Base-by-base conservation (phyloP, 2,797 vertebrate species). In the Austrolebias charrua region DNA sequence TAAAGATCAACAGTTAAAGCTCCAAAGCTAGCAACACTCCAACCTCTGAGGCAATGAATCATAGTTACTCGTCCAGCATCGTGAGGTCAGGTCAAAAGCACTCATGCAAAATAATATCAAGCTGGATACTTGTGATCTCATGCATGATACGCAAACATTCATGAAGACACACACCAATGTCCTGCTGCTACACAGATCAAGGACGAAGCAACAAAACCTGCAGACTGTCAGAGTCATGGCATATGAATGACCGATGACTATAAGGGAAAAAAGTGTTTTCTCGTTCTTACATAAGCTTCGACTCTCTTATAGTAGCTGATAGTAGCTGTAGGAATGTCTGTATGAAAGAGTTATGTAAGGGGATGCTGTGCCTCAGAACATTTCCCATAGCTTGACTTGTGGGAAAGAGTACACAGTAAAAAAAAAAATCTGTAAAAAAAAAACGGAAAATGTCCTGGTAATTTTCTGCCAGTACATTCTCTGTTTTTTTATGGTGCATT, bases 321-420 rank as follows among this genome's bases (percentile, higher is more conserved):
- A n/a, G n/a, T n/a, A 57, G 78, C 81, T 75, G 71, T 73, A 69
- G 79, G 81, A 82, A 75, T 47, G 71, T 61, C 78, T 85, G 80
- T 88, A 88, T 83, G 78, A 83, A 80, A 81, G 63, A 24, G 71
- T 88, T 87, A 86, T 76, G 65, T 86, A 89, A 90, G 67, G 33
- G 44, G 56, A 53, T 63, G 55, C 61, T 69, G 66, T 56, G 64
- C 76, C 74, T 71, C 64, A 54, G 55, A 55, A 35, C 16, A 10
- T 69, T 71, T 73, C 54, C 16, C 38, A n/a, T 56, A 60, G 55
- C 63, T 57, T 57, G 14, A 65, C 35, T 28, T 29, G 13, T 45
- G 20, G 68, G 43, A 55, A 33, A 55, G 40, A 43, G 58, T 60
- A n/a, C n/a, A n/a, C n/a, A n/a, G n/a, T n/a, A n/a, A n/a, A n/a